Evolutionary conservation across 2,888 invertebrate genomes (phyloP).

Genomic region (Drosophila lacicola): DNA sequence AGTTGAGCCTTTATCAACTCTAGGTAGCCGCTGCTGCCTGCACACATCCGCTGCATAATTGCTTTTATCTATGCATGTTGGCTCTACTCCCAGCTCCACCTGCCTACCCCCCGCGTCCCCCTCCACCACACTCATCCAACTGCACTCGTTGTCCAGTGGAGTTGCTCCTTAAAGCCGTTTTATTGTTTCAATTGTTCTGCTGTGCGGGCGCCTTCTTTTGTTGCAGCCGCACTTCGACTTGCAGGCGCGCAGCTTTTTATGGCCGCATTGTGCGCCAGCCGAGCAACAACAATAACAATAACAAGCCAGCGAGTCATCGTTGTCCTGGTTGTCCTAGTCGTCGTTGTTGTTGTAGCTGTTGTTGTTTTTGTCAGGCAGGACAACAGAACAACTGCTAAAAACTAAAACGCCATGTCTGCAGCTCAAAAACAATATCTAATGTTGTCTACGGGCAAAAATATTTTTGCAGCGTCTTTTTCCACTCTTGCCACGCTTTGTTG

Average conservation of each 20-base stretch:
- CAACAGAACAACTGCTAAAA: conserved; percentile 57
- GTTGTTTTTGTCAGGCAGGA: conserved; percentile 48
- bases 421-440: conserved; percentile 79
- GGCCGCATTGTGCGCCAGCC: conserved; percentile 64
- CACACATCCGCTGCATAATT: conserved; percentile 22
- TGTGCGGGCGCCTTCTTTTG: conserved; percentile 59
- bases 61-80: conserved; percentile 20
- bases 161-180: conserved; percentile 72
- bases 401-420: conserved; percentile 76
- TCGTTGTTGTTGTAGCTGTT: conserved; percentile 10
- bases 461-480: conserved; percentile 65
- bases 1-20: conserved; percentile 11
- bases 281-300: conserved; percentile 34
- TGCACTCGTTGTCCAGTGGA: conserved; percentile 6
- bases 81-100: not conserved
- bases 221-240: conserved; percentile 61
- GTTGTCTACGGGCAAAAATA: conserved; percentile 77
- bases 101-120: not conserved
- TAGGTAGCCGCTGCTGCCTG: not conserved
- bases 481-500: conserved; percentile 56
- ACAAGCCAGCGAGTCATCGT: conserved; percentile 36
- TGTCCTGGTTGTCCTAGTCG: conserved; percentile 8
- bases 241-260: conserved; percentile 66
- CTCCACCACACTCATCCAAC: not conserved
- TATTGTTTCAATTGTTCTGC: conserved; percentile 77